Base-by-base conservation (phyloP, 2,113 vertebrate genomes). In the Elaphurus davidianus region DNA sequence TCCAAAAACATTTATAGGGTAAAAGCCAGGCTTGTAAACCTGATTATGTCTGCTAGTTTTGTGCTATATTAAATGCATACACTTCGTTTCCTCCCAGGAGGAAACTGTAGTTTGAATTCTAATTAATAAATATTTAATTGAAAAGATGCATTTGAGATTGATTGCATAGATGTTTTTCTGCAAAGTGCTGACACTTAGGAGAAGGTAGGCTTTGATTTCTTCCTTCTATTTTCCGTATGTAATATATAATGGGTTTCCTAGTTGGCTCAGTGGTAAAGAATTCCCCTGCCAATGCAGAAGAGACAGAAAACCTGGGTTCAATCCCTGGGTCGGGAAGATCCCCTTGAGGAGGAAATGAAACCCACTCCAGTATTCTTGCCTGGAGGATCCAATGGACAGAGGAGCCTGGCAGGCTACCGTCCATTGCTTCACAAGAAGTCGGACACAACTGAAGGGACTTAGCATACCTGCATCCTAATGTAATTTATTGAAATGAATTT, bases 11-110 rank as follows among this genome's bases (percentile, higher is more conserved):
- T 71, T 55, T 93, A 17, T 81, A 85, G 25, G 59, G 23, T 81
- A 84, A 98, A 96, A 96, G 50, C 55, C 54, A 87, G 16, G 11
- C 17, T 88, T 85, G 15, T 89, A 92, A 94, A 78, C 33, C 33
- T 67, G 92, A 25, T 88, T 96, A 60, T 67, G 2, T 43, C 50
- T 11, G 76, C 25, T 90, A 2, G 76, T 91, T 91, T 79, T 87
- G 6, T 93, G 17, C 13, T 60, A 15, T 91, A 19, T 92, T 90
- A 92, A 81, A 76, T 93, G 67, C 11, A 62, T 96, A 52, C 8
- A 78, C 3, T 47, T 43, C 64, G 21, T 45, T 89, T 90, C 87
- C 90, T 81, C 86, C 47, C 23, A 71, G 27, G 27, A 93, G 27
- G 14, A 87, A 67, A 55, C 43, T 83, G 27, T 62, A 13, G 15